A percentile compares a stretch with the other conserved stretches of the same genome.
phyloP scores from a whole-genome alignment of 2,113 vertebrate species.

The Butastur rufipennis region DNA sequence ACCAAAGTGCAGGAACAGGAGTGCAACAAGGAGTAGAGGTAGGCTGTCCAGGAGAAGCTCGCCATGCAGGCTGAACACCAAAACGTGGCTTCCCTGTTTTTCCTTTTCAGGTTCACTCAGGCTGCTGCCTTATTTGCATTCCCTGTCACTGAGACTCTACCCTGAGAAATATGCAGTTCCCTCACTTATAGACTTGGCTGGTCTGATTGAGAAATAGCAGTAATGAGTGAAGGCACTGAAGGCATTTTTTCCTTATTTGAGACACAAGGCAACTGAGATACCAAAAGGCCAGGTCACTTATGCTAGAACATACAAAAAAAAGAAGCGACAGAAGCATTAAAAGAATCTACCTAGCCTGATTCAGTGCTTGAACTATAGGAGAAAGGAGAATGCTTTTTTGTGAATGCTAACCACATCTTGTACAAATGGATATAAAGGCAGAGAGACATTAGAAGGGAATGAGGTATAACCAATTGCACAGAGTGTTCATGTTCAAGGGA shows the following conservation, averaged over 20 bases:
- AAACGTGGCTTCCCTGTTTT: background rate
- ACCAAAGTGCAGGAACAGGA: background rate
- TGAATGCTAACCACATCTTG: background rate
- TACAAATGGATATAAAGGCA: background rate
- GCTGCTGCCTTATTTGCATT: background rate
- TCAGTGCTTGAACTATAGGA: background rate
- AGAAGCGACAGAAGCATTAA: background rate
- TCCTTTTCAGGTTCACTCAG: background rate
- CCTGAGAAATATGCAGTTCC: background rate
- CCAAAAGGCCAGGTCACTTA: background rate
- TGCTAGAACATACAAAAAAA: background rate
- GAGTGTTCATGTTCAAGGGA: background rate
- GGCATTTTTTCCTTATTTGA: background rate
- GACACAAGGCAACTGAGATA: background rate
- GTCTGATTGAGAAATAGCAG: background rate
- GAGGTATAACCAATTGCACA: background rate
- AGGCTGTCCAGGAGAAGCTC: background rate
- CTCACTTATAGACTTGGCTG: background rate
- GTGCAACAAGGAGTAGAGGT: background rate
- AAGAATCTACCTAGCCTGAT: background rate
- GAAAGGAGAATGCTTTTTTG: background rate
- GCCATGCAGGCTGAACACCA: background rate
- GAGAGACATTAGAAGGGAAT: background rate
- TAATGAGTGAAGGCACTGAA: background rate
- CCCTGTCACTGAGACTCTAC: background rate